Evolutionary conservation across 30 jellyfish, hydroid and myxozoan species (phyloP), one percentile per base, ranked within the genome.

Genomic region (Chrysaora quinquecirrha): DNA sequence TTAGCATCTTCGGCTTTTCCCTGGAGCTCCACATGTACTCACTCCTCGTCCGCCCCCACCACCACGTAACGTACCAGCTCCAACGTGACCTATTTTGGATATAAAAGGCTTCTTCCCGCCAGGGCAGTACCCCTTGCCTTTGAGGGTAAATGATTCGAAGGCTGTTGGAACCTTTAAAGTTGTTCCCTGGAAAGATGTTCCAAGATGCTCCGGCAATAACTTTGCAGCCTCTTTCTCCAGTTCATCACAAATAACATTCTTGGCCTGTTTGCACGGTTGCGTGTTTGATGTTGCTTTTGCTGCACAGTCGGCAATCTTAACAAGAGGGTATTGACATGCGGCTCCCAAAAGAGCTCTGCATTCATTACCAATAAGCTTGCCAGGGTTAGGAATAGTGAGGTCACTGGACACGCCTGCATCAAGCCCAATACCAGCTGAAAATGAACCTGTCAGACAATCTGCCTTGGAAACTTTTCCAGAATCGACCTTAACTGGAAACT

Each of bases 371-470:
- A 64, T 4, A 30, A 78, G 32, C 1, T 2, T 64, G 9, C 75
- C 76, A 1, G 76, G 56, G 10, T 49, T 62, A 1, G 69, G 64
- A 18, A 46, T 52, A 0, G 48, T 21, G 3, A 67, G n/a, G 65
- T 78, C 89, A 43, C 32, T 34, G 1, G 77, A 61, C 14, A 78
- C 30, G 10, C 82, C 89, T n/a, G 76, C 82, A 43, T 64, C 81
- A 12, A 78, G 81, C 11, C 89, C 89, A 12, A 78, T 20, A 1
- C 89, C 89, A 63, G 64, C 74, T 38, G 25, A 25, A 47, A 64
- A 63, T 7, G 64, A 35, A 2, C 89, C 89, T 3, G 47, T 14
- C 27, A 78, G 9, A 34, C 89, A 78, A 16, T 19, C 2, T 16
- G 80, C 19, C 24, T 3, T 54, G 21, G 69, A 7, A 31, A 16